Base-by-base conservation (phyloP, 37 sponge, comb jelly and placozoan species). In the Axinella damicornis region DNA sequence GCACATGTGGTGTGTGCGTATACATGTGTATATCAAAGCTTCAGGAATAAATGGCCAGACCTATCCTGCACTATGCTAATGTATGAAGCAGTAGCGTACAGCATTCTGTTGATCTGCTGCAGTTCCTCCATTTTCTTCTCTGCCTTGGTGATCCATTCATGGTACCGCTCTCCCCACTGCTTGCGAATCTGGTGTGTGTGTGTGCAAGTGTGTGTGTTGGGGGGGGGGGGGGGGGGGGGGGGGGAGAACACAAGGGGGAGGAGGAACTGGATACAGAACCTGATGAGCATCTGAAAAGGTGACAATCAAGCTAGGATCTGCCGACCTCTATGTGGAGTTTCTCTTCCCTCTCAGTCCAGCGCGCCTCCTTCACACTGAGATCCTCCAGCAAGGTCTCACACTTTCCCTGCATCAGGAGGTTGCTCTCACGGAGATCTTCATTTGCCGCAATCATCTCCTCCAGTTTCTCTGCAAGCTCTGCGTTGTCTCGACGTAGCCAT, bases 121-220 rank as follows among this genome's bases (percentile, higher is more conserved):
- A 92, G 80, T 77, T 92, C 92, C 61, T 92, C 88, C 92, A 92
- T 92, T 66, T 92, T 92, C 85, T 82, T 82, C 63, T 92, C 92
- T 25, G 92, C 92, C 61, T 92, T 92, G 0, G 72, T 83, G n/a
- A 92, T 87, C 92, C 92, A 92, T 53, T 92, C 84, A 33, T 92
- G 92, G 67, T 92, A 92, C 31, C 92, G 73, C 70, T 92, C 73
- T 33, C 92, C 92, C 92, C 92, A 92, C 24, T 87, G 80, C 56
- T 83, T 83, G 5, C 88, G 73, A 19, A 92, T 65, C 83, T 91
- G 68, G 46, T 46, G 46, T 46, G 46, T 46, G 46, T 46, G 46
- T 46, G 46, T 46, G 46, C 4, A 9, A 12, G 46, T 46, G 46
- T 46, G 46, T 46, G 46, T 46, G 46, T 46, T 46, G 4, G 46